A percentile compares a stretch with the other conserved stretches of the same genome.
These are phyloP conservation scores for Drosophila nebulosa DNA, from an alignment of 1,140 invertebrate genomes.

Conservation along the genomic window DNA sequence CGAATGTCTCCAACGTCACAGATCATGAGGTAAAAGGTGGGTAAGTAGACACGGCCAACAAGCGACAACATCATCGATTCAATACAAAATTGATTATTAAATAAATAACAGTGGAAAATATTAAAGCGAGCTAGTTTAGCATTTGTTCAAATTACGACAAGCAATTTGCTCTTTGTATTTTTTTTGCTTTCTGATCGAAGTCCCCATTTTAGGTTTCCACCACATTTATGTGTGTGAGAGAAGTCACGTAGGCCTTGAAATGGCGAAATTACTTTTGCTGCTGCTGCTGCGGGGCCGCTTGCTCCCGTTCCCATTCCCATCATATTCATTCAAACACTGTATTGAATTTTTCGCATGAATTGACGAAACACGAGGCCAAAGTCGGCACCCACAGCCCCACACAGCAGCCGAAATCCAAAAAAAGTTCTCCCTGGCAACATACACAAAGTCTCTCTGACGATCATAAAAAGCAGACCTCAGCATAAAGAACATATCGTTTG, in stretches of 20 bases:
- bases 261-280: conserved; percentile 57
- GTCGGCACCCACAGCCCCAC: conserved; percentile 48
- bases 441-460: not conserved
- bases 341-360: conserved; percentile 68
- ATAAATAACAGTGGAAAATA: conserved; percentile 22
- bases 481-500: conserved; percentile 23
- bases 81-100: conserved; percentile 14
- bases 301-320: conserved; percentile 36
- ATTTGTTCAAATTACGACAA: conserved; percentile 40
- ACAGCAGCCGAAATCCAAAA: conserved; percentile 47
- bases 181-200: conserved; percentile 28
- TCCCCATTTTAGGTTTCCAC: conserved; percentile 33
- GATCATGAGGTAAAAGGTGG: not conserved
- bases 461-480: conserved; percentile 28
- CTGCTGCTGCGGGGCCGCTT: conserved; percentile 1
- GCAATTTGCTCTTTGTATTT: conserved; percentile 23
- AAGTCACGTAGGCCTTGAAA: conserved; percentile 76
- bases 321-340: conserved; percentile 55
- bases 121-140: conserved; percentile 12
- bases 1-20: not conserved
- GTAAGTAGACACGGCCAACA: not conserved
- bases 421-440: conserved; percentile 45
- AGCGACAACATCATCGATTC: not conserved
- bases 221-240: conserved; percentile 60
- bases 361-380: conserved; percentile 57